Percentiles rank a stretch among this genome's conserved stretches.
phyloP scores from a whole-genome alignment of 2,888 invertebrate species.

The Lasioglossum pauxillum region DNA sequence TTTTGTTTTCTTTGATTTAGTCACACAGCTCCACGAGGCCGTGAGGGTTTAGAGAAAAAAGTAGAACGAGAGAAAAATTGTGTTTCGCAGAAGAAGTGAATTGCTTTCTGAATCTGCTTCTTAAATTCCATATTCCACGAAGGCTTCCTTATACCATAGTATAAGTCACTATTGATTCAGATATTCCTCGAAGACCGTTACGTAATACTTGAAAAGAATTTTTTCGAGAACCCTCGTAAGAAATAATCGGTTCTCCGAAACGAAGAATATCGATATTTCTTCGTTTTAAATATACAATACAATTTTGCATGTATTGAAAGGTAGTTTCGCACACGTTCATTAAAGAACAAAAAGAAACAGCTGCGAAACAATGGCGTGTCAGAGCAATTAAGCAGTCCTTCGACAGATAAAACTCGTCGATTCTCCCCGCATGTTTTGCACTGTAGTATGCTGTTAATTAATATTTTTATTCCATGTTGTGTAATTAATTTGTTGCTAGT shows the following conservation, averaged over 20 bases:
- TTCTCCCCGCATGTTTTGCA: conserved; percentile 20
- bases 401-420: neutral
- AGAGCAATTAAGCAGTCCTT: conserved; percentile 35
- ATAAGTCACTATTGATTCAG: neutral
- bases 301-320: neutral
- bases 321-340: neutral
- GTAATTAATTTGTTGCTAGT: neutral
- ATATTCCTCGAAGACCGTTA: neutral
- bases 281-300: neutral
- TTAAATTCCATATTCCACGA: neutral
- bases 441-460: neutral
- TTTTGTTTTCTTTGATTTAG: too few species aligned
- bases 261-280: neutral
- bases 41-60: too few species aligned
- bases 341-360: conserved; percentile 20
- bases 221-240: neutral
- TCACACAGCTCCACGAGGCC: too few species aligned
- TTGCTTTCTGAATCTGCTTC: neutral
- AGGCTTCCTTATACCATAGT: neutral
- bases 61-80: too few species aligned
- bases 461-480: neutral
- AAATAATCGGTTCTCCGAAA: neutral
- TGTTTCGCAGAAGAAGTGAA: too few species aligned
- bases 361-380: conserved; percentile 20
- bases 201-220: neutral